A percentile compares a stretch with the other conserved stretches of the same genome.
phyloP scores from a whole-genome alignment of 2,888 invertebrate genomes.

The Ecdyonurus torrentis region DNA sequence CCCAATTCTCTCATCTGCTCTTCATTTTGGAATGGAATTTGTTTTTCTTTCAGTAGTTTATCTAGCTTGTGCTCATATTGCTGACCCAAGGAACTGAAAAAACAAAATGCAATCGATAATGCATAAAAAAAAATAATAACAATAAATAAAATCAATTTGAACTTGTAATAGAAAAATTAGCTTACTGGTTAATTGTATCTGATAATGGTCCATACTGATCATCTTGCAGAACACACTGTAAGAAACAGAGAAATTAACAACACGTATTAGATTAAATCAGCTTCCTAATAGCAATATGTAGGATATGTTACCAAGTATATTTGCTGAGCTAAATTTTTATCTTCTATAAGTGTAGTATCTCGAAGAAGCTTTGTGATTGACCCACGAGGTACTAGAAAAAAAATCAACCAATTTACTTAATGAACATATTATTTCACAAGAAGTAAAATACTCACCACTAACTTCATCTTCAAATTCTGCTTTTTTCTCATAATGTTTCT shows the following conservation, averaged over 20 bases:
- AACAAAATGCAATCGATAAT: not conserved
- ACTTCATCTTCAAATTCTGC: slow-evolving; percentile 10
- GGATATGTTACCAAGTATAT: slow-evolving; percentile 41
- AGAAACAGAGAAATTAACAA: slow-evolving; percentile 19
- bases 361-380: slow-evolving; percentile 38
- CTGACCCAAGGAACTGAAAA: slow-evolving; percentile 54
- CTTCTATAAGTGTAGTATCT: slow-evolving; percentile 53
- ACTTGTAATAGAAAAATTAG: slow-evolving; percentile 14
- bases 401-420: not conserved
- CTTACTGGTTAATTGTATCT: slow-evolving; percentile 61
- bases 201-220: slow-evolving; percentile 68
- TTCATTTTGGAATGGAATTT: slow-evolving; percentile 54
- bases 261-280: slow-evolving; percentile 4
- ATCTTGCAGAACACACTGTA: slow-evolving; percentile 62
- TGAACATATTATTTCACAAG: not conserved
- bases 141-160: not conserved
- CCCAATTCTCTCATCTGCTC: slow-evolving; percentile 61
- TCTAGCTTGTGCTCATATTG: slow-evolving; percentile 70
- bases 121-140: not conserved
- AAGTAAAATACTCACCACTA: slow-evolving; percentile 3
- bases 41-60: slow-evolving; percentile 37
- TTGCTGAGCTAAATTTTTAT: slow-evolving; percentile 54
- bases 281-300: not conserved
- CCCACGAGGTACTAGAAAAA: not conserved
- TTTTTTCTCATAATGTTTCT: slow-evolving; percentile 28